Percentiles rank a stretch among this genome's conserved stretches.
phyloP scores from a whole-genome alignment of 1,140 invertebrate genomes.

The Apis cerana region DNA sequence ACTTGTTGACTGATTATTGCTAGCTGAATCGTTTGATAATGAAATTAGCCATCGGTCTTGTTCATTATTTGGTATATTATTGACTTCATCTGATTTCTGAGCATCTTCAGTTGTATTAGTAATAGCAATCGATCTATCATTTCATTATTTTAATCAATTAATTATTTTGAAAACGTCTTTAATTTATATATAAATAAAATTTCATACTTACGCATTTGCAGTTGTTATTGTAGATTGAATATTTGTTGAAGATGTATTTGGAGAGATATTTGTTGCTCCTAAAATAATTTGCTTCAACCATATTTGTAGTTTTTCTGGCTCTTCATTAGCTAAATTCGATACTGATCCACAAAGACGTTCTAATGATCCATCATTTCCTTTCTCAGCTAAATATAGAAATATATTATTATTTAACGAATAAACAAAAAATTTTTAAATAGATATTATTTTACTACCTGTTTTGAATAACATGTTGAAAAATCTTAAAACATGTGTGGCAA shows the following conservation, averaged over 20 bases:
- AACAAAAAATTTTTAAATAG: not conserved
- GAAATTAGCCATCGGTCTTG: slow-evolving; percentile 70
- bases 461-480: slow-evolving; percentile 91
- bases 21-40: slow-evolving; percentile 61
- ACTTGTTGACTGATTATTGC: slow-evolving; percentile 64
- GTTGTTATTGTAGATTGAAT: slow-evolving; percentile 73
- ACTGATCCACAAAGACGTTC: slow-evolving; percentile 87
- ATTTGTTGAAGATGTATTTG: slow-evolving; percentile 78
- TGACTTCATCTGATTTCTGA: slow-evolving; percentile 64
- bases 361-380: slow-evolving; percentile 83
- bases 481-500: slow-evolving; percentile 89
- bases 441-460: slow-evolving; percentile 77
- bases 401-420: not conserved
- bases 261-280: slow-evolving; percentile 79
- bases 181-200: too few relatives aligned
- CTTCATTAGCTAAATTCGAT: slow-evolving; percentile 85
- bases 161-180: not conserved
- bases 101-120: slow-evolving; percentile 51
- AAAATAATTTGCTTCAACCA: slow-evolving; percentile 88
- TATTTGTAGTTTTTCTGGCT: slow-evolving; percentile 84
- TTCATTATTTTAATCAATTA: not conserved
- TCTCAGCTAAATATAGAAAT: slow-evolving; percentile 77
- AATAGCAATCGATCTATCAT: slow-evolving; percentile 48
- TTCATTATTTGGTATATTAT: slow-evolving; percentile 67
- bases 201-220: slow-evolving; percentile 43